These are phyloP conservation scores for Diorhabda sublineata DNA, from an alignment of 1,140 invertebrate species.

Conservation along the genomic window DNA sequence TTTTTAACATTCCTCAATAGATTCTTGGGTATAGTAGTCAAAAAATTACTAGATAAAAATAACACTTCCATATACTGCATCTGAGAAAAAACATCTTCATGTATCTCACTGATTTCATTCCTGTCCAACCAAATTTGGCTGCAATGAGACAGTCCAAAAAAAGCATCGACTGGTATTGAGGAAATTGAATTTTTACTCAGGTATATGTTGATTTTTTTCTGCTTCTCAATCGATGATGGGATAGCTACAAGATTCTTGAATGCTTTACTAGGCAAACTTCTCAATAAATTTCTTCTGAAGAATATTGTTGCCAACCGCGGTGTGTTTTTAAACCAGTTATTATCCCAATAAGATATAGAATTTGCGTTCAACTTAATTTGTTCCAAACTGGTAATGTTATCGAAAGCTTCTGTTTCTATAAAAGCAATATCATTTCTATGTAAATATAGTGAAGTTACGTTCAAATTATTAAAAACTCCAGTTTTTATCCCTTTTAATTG, in stretches of 20 bases:
- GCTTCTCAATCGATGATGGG: neutral
- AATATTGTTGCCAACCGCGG: constrained; percentile 33
- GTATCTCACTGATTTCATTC: constrained; percentile 32
- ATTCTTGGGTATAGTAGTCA: constrained; percentile 20
- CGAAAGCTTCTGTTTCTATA: constrained; percentile 39
- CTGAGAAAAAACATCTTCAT: constrained; percentile 23
- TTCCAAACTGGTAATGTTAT: constrained; percentile 37
- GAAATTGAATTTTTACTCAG: constrained; percentile 40
- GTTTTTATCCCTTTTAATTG: constrained; percentile 30
- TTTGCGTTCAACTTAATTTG: constrained; percentile 40
- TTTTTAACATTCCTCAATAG: constrained; percentile 22
- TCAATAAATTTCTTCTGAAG: constrained; percentile 36
- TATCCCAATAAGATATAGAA: constrained; percentile 33
- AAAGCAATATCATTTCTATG: constrained; percentile 37
- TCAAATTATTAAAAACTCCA: constrained; percentile 42
- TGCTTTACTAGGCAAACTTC: constrained; percentile 29
- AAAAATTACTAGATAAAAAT: constrained; percentile 34
- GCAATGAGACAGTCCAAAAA: constrained; percentile 30
- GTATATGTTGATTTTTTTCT: constrained; percentile 28
- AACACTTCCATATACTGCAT: constrained; percentile 30
- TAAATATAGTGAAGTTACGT: constrained; percentile 34
- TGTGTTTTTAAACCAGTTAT: constrained; percentile 39
- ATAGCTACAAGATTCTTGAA: constrained; percentile 32
- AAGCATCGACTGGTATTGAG: constrained; percentile 30
- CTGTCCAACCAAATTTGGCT: constrained; percentile 36